These are phyloP conservation scores for Crax fasciolata DNA, from an alignment of 2,797 vertebrate genomes.

Conservation along the genomic window DNA sequence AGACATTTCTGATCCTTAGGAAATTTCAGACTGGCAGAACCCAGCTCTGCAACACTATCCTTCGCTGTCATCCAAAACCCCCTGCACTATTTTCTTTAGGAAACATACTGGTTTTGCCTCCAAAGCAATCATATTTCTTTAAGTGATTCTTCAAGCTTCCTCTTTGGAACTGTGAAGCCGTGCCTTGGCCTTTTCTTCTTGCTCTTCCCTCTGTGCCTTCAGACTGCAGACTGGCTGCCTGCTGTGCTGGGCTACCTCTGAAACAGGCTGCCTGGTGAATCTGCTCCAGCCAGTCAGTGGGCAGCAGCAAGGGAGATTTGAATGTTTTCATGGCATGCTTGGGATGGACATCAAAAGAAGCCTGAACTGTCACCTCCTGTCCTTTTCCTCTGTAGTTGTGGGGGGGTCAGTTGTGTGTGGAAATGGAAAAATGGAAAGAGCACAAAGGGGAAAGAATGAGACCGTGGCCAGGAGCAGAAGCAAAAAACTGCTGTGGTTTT, in stretches of 20 bases:
- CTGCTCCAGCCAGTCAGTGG: neutral
- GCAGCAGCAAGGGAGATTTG: constrained; percentile 18
- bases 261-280: neutral
- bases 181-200: neutral
- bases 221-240: neutral
- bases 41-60: neutral
- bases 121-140: neutral
- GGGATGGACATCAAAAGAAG: constrained; percentile 5
- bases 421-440: neutral
- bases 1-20: fast-evolving
- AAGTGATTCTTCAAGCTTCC: neutral
- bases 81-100: neutral
- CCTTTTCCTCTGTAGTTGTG: constrained; percentile 43
- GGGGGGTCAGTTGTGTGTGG: neutral
- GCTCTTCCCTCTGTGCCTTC: neutral
- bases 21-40: neutral
- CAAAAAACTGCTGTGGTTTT: constrained; percentile 5
- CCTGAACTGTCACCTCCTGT: neutral
- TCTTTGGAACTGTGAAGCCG: neutral
- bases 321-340: neutral
- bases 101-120: neutral
- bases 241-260: neutral
- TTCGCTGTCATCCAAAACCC: neutral
- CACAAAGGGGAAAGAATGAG: constrained; percentile 22
- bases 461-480: neutral